Conservation (phyloP, 1,140 invertebrate species). For the Hermetia illucens region DNA sequence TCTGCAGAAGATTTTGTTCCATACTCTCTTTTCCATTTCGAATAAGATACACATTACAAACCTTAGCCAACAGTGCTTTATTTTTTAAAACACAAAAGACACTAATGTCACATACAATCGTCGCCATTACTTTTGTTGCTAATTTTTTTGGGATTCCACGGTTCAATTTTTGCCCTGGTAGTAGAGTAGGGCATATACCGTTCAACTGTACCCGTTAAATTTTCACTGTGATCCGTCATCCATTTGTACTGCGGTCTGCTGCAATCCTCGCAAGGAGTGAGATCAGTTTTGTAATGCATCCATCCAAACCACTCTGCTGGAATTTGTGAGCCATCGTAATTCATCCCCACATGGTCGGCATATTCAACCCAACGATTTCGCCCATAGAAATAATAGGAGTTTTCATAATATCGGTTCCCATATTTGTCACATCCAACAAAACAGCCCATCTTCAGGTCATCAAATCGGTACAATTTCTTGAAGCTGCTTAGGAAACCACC, state of each 20-base stretch:
- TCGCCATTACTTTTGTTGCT: conserved; percentile 28
- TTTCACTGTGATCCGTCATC: conserved; percentile 48
- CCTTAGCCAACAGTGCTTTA: too few species aligned
- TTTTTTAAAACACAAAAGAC: too few species aligned
- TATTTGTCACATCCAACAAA: conserved; percentile 75
- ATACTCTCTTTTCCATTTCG: too few species aligned
- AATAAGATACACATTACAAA: too few species aligned
- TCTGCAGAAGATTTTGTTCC: too few species aligned
- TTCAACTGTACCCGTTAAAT: conserved; percentile 41
- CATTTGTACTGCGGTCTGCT: conserved; percentile 40
- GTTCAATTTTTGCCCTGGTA: conserved; percentile 45
- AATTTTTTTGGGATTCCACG: too few species aligned
- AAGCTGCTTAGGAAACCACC: too few species aligned
- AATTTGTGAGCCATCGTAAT: conserved; percentile 75
- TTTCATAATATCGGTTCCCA: conserved; percentile 91
- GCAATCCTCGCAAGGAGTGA: conserved; percentile 50
- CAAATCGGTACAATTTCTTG: too few species aligned
- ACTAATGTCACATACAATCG: too few species aligned
- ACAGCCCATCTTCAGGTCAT: conserved; percentile 65
- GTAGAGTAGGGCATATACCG: conserved; percentile 60
- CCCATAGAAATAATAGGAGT: conserved; percentile 68
- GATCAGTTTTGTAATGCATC: conserved; percentile 73
- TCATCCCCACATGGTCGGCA: conserved; percentile 45
- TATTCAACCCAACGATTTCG: conserved; percentile 87
- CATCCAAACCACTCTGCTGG: conserved; percentile 84